Percentiles rank a stretch among this genome's conserved stretches.
Conservation (phyloP, 2,797 vertebrate genomes). For the Enteromius viviparus region DNA sequence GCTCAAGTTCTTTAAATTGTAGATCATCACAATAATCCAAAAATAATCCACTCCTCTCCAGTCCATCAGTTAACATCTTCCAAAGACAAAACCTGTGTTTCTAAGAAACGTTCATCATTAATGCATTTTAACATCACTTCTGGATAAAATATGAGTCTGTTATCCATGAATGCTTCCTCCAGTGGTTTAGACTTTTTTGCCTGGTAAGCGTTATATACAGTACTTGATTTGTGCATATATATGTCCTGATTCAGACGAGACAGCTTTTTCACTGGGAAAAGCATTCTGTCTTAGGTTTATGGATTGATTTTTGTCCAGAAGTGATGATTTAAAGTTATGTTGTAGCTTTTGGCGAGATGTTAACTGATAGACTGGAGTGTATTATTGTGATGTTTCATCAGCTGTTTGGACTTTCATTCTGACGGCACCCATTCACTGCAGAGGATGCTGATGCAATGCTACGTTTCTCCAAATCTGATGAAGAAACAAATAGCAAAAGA, state of each 20-base stretch:
- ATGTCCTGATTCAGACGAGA: neutral
- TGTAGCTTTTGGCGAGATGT: neutral
- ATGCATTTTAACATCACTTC: neutral
- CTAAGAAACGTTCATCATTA: neutral
- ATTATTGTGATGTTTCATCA: too few relatives aligned
- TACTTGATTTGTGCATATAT: neutral
- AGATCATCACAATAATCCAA: neutral
- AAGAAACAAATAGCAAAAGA: too few relatives aligned
- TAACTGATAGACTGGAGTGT: neutral
- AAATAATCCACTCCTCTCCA: neutral
- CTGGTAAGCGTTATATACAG: too few relatives aligned
- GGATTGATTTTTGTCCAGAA: neutral
- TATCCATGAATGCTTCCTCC: too few relatives aligned
- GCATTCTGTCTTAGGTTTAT: neutral
- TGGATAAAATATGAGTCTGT: too few relatives aligned
- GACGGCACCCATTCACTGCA: too few relatives aligned
- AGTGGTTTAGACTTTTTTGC: neutral
- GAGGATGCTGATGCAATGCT: too few relatives aligned
- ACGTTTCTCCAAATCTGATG: too few relatives aligned
- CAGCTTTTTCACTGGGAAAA: neutral
- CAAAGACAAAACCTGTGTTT: neutral
- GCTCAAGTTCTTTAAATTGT: neutral
- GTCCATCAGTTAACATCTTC: neutral
- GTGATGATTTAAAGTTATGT: too few relatives aligned
- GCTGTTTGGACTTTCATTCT: too few relatives aligned